Base-by-base conservation (phyloP, 2,888 invertebrate species). In the Drosophila lacicola region DNA sequence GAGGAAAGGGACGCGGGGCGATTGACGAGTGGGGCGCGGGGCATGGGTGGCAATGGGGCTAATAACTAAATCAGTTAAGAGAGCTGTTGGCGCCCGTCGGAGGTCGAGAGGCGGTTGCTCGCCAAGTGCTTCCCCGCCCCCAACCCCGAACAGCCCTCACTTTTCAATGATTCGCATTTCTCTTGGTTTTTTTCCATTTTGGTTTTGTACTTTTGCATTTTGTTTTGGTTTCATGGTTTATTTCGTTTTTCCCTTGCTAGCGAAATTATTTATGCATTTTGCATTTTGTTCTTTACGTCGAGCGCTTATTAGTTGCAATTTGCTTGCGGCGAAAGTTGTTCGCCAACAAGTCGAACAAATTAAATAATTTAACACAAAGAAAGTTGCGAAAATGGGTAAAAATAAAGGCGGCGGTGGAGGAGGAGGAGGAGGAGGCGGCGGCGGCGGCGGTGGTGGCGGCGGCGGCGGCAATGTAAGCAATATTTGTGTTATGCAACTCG, bases 381-480 rank as follows among this genome's bases (percentile, higher is more conserved):
- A 65, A 84, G 74, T 82, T 80, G 21, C 39, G 14, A 64, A 54
- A 65, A 91, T 91, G 91, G 91, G 91, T 14, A 91, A 91, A 87
- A 91, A 91, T 73, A 91, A 91, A 75, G 89, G 87, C 21, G 83
- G 88, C 10, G 83, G 84, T 2, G 82, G 89, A 1, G 89, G 84
- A 9, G 83, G 88, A 2, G 88, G 86, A 4, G 84, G 82, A 2
- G 82, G 82, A 0, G 79, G 80, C 0, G 80, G 82, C 0, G 81
- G 85, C 0, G 80, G 80, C 0, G 81, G 80, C 0, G 83, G 87
- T 0, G 75, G 76, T 0, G 81, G 87, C 3, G 90, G 91, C 1
- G 87, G 88, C 5, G 91, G 90, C 65, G 90, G 83, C 61, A 91
- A 91, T 91, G 90, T 90, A 90, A 90, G 90, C 89, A 91, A 90